These are phyloP conservation scores for Rhabditoides inermis DNA, from an alignment of 2,888 invertebrate genomes.

Conservation along the genomic window DNA sequence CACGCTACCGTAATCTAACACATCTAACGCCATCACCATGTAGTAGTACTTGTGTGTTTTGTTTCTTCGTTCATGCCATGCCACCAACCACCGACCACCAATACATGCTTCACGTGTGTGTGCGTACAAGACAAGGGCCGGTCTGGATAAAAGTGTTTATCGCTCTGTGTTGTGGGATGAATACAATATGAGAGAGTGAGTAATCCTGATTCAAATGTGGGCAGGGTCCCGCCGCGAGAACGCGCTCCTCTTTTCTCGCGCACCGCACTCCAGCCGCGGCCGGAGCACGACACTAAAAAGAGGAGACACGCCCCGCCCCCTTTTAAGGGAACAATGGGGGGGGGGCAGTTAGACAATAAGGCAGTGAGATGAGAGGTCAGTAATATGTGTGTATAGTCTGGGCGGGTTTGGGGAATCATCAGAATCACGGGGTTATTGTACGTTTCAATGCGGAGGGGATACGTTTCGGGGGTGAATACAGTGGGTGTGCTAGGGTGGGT, in stretches of 20 bases:
- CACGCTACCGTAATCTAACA: background rate
- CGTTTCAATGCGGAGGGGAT: background rate
- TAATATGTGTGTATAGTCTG: no score
- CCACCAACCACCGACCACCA: background rate
- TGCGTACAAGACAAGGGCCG: background rate
- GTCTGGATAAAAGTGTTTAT: background rate
- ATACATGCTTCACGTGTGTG: background rate
- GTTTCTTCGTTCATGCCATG: no score
- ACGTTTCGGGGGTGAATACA: background rate
- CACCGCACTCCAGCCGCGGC: no score
- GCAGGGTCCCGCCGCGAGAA: background rate
- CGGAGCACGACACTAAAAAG: no score
- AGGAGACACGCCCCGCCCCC: no score
- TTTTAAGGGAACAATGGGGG: no score
- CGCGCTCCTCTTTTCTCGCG: background rate
- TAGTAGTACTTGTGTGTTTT: no score
- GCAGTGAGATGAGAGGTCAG: no score
- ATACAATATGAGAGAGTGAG: background rate
- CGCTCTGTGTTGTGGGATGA: background rate
- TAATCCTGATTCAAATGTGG: background rate
- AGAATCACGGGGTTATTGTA: slow-evolving; percentile 3
- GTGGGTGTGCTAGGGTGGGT: background rate
- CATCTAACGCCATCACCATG: no score
- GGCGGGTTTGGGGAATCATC: no score
- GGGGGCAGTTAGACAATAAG: no score